Evolutionary conservation across 2,113 vertebrate genomes (phyloP).

Genomic region (Vulpes vulpes): DNA sequence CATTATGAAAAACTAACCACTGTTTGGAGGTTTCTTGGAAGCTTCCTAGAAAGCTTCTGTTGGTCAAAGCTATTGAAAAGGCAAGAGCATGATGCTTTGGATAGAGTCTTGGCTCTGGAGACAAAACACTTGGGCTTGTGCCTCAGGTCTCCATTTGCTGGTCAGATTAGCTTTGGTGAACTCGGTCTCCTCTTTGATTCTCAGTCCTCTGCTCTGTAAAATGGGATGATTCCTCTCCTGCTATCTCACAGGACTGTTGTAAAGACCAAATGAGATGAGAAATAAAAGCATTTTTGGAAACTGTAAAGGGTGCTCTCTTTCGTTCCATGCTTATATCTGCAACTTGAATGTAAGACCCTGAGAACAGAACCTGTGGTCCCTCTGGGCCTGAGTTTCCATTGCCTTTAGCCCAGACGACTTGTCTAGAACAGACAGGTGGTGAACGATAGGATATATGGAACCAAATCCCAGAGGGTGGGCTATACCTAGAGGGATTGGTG

Average conservation of each 20-base stretch:
- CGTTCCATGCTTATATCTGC: conserved; percentile 9
- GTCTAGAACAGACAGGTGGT: neutral
- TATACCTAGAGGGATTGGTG: neutral
- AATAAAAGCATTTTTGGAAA: conserved; percentile 17
- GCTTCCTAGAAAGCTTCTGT: neutral
- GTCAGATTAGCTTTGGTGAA: conserved; percentile 37
- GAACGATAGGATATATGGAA: neutral
- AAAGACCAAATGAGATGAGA: conserved; percentile 34
- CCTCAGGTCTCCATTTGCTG: neutral
- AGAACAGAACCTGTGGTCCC: conserved; percentile 46
- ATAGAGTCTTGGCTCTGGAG: neutral
- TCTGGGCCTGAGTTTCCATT: neutral
- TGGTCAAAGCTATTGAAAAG: conserved; percentile 36
- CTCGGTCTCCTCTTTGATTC: conserved; percentile 43
- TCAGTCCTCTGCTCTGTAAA: conserved; percentile 5
- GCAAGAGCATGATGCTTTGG: neutral
- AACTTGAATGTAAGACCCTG: neutral
- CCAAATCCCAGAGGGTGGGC: neutral
- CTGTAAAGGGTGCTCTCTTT: neutral
- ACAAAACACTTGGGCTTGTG: conserved; percentile 7
- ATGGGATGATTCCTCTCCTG: neutral
- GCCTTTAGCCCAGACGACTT: neutral
- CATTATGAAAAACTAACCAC: neutral
- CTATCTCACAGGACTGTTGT: neutral
- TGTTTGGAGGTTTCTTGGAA: neutral